A percentile compares a stretch with the other conserved stretches of the same genome.
These are phyloP conservation scores for Drosophila phalerata DNA, from an alignment of 2,888 invertebrate species.

Conservation along the genomic window DNA sequence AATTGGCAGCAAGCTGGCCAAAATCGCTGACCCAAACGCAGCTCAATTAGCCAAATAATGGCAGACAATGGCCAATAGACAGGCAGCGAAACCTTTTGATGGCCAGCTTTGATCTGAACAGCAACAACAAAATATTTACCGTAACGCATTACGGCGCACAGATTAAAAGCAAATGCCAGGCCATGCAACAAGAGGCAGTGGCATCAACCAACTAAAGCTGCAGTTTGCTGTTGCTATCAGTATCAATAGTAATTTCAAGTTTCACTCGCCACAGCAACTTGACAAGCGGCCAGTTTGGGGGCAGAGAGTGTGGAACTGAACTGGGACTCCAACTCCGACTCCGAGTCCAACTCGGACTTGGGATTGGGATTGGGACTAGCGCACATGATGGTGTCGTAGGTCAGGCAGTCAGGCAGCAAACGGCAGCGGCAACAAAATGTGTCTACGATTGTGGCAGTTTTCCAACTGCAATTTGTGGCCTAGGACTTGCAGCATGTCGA, in stretches of 20 bases:
- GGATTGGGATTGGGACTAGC: slow-evolving; percentile 39
- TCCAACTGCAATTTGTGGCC: slow-evolving; percentile 82
- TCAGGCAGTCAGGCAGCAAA: slow-evolving; percentile 51
- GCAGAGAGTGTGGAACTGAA: slow-evolving; percentile 14
- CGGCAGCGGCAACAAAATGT: slow-evolving; percentile 51
- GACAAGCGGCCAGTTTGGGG: slow-evolving; percentile 47
- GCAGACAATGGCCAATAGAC: slow-evolving; percentile 22
- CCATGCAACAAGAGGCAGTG: slow-evolving; percentile 12
- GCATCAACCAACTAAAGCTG: slow-evolving; percentile 33
- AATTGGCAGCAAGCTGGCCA: slow-evolving; percentile 43
- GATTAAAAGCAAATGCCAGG: slow-evolving; percentile 69
- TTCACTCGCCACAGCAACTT: slow-evolving; percentile 64
- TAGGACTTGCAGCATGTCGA: slow-evolving; percentile 42
- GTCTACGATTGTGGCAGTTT: slow-evolving; percentile 68
- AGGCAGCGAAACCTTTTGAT: slow-evolving; percentile 58
- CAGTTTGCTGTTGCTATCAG: slow-evolving; percentile 72
- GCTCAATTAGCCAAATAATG: slow-evolving; percentile 66
- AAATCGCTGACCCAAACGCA: slow-evolving; percentile 56
- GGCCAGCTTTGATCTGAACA: slow-evolving; percentile 71
- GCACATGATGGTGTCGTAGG: slow-evolving; percentile 79
- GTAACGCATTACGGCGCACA: slow-evolving; percentile 74
- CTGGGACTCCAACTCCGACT: slow-evolving; percentile 38
- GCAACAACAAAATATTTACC: slow-evolving; percentile 74
- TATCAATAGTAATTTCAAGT: slow-evolving; percentile 81
- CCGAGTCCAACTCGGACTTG: slow-evolving; percentile 18